Conservation (phyloP, 2,113 vertebrate genomes). For the Raja brachyura region DNA sequence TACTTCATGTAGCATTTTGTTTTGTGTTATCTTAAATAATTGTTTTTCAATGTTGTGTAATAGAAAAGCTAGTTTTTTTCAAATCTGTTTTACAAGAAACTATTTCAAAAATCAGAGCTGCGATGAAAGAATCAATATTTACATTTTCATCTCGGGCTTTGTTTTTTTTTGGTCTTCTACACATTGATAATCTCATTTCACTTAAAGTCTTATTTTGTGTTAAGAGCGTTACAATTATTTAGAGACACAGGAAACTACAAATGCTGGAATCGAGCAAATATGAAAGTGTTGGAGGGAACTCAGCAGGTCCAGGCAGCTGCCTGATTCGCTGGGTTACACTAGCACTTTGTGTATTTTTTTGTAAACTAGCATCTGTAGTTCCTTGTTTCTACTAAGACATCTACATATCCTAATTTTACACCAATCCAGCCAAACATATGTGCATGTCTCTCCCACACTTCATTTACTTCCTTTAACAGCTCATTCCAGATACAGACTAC, state of each 20-base stretch:
- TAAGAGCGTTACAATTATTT: not conserved
- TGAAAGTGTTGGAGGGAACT: no score
- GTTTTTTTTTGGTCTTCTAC: not conserved
- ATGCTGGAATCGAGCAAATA: no score
- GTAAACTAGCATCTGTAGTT: no score
- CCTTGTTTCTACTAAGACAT: not conserved
- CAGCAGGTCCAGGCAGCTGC: no score
- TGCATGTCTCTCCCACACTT: not conserved
- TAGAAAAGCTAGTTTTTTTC: not conserved
- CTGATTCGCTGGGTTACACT: no score
- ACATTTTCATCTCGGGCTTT: not conserved
- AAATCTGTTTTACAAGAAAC: conserved; percentile 5
- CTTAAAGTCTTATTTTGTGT: not conserved
- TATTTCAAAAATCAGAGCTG: not conserved
- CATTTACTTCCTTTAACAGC: not conserved
- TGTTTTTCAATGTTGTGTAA: not conserved
- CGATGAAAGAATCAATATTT: not conserved
- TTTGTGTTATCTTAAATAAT: conserved; percentile 3
- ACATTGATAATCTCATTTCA: not conserved
- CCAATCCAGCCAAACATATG: not conserved
- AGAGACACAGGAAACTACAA: no score
- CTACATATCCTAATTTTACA: not conserved
- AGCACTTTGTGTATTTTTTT: no score
- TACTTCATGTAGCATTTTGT: not conserved
- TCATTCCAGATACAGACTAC: no score